These are phyloP conservation scores for Coptodon rendalli DNA, from an alignment of 2,113 vertebrate species.

Conservation along the genomic window DNA sequence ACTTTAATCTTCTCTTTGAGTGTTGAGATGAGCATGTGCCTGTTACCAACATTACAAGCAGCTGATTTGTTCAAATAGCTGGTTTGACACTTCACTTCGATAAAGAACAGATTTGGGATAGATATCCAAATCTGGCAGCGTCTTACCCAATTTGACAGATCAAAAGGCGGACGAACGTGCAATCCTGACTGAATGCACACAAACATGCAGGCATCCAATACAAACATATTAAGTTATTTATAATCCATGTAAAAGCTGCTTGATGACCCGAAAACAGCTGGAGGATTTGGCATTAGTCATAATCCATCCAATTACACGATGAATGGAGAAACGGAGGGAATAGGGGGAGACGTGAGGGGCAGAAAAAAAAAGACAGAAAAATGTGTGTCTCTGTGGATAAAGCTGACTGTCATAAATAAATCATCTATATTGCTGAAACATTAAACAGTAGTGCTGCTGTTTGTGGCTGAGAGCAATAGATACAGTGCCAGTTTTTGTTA, in stretches of 20 bases:
- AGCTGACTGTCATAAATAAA: not conserved
- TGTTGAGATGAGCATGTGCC: not conserved
- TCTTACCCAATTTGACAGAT: slow-evolving; percentile 23
- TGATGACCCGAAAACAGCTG: slow-evolving; percentile 28
- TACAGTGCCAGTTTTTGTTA: not conserved
- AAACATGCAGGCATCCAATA: not conserved
- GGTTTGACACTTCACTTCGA: not conserved
- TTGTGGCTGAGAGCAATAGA: not conserved
- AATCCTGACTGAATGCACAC: not conserved
- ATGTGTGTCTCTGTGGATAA: not conserved
- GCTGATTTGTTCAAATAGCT: not conserved
- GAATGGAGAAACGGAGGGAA: not conserved
- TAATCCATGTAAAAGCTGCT: slow-evolving; percentile 29
- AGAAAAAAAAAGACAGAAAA: not conserved
- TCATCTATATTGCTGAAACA: not conserved
- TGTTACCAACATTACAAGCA: not conserved
- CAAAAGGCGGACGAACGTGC: not conserved
- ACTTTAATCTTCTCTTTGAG: not conserved
- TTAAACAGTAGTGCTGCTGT: not conserved
- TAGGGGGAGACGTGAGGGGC: not conserved
- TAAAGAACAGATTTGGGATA: not conserved
- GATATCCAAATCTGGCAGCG: not conserved
- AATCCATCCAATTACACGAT: slow-evolving; percentile 37
- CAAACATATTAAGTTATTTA: slow-evolving; percentile 17
- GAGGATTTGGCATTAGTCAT: slow-evolving; percentile 31